A percentile compares a stretch with the other conserved stretches of the same genome.
Evolutionary conservation across 2,113 vertebrate genomes (phyloP).

Genomic region (Todiramphus chloris): DNA sequence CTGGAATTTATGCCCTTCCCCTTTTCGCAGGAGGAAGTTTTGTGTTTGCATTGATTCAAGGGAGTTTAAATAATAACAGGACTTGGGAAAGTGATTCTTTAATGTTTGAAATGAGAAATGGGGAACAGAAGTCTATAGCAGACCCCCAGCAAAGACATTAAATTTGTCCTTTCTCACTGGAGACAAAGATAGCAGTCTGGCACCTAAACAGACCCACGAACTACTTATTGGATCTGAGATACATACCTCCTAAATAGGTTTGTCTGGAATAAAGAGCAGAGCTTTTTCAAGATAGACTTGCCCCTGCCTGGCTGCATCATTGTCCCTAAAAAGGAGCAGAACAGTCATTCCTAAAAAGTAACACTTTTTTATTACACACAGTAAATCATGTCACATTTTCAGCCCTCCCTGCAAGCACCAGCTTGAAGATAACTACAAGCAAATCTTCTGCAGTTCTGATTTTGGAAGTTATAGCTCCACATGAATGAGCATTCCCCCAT

Average conservation of each 20-base stretch:
- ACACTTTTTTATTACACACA: neutral
- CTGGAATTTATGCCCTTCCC: neutral
- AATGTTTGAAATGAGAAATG: neutral
- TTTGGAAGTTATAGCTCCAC: neutral
- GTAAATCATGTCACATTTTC: neutral
- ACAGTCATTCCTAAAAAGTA: neutral
- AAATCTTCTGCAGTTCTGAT: neutral
- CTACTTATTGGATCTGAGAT: neutral
- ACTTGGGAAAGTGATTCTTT: neutral
- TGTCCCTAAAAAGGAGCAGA: neutral
- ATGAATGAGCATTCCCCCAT: neutral
- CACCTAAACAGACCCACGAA: neutral
- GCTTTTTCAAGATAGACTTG: neutral
- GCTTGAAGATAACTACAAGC: conserved; percentile 1
- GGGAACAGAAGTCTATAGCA: neutral
- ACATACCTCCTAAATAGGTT: fast-evolving
- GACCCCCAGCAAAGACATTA: neutral
- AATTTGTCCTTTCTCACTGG: neutral
- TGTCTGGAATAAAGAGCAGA: neutral
- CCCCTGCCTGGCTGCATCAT: neutral
- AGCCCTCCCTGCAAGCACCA: neutral
- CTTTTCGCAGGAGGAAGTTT: neutral
- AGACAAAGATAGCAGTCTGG: neutral
- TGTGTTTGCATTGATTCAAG: neutral
- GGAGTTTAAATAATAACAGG: neutral